These are phyloP conservation scores for Cheilinus undulatus DNA, from an alignment of 2,113 vertebrate species.

Conservation along the genomic window DNA sequence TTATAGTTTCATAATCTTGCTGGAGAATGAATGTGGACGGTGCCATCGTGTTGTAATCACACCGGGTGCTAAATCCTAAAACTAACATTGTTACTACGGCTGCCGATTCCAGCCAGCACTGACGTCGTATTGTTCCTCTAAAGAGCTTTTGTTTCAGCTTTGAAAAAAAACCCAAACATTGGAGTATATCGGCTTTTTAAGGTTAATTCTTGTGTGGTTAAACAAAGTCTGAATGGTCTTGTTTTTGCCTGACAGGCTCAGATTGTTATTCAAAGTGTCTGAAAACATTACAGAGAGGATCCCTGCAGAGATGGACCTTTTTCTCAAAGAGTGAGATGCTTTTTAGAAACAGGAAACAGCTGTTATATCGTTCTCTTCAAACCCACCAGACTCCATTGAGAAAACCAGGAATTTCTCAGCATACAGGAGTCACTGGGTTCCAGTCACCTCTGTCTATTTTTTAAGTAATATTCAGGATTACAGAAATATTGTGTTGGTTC, in stretches of 20 bases:
- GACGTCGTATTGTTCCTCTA: not conserved
- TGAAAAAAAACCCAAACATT: not conserved
- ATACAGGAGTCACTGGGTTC: too few relatives aligned
- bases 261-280: not conserved
- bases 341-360: not conserved
- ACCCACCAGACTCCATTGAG: not conserved
- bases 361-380: not conserved
- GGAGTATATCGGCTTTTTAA: not conserved
- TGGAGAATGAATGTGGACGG: not conserved
- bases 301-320: too few relatives aligned
- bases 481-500: too few relatives aligned
- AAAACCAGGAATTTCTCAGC: not conserved
- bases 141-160: not conserved
- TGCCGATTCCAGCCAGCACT: conserved; percentile 1
- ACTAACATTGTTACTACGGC: not conserved
- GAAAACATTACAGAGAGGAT: not conserved
- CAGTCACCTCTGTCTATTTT: too few relatives aligned
- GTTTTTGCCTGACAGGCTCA: too few relatives aligned
- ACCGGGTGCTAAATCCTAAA: conserved; percentile 6
- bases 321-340: too few relatives aligned
- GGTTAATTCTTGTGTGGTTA: not conserved
- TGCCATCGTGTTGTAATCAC: conserved; percentile 6
- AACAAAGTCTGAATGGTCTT: not conserved
- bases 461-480: too few relatives aligned
- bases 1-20: not conserved